These are phyloP conservation scores for Madoqua kirkii DNA, from an alignment of 2,113 vertebrate genomes.

Conservation along the genomic window DNA sequence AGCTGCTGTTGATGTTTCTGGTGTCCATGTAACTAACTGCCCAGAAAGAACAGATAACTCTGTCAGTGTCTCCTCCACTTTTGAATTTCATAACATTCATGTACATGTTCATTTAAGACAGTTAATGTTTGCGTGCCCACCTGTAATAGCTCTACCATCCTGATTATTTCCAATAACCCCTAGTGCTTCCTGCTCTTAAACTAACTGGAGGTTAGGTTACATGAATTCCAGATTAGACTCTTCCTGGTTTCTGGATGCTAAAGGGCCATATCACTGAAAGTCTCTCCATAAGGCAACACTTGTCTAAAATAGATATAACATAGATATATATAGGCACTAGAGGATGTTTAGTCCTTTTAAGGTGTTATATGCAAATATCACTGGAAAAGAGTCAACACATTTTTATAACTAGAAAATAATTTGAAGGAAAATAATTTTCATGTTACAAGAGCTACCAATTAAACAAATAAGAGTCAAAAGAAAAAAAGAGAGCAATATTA, in stretches of 20 bases:
- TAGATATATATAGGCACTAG: neutral
- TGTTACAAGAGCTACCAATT: neutral
- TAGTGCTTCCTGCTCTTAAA: neutral
- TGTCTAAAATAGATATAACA: neutral
- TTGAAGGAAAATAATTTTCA: neutral
- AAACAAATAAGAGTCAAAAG: neutral
- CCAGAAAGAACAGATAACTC: neutral
- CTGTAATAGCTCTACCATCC: neutral
- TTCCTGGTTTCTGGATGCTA: neutral
- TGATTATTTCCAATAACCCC: neutral
- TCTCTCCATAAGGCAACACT: neutral
- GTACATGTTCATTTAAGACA: neutral
- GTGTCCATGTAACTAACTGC: too few relatives aligned
- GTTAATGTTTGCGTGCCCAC: neutral
- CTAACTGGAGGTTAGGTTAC: neutral
- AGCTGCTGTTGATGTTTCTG: neutral
- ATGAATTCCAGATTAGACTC: neutral
- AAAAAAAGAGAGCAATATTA: neutral
- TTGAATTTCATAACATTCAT: neutral
- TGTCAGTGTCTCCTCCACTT: neutral
- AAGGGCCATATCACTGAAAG: neutral
- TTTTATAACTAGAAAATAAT: neutral
- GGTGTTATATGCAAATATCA: neutral
- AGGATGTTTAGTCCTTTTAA: neutral
- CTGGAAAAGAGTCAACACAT: neutral